Evolutionary conservation across 2,888 invertebrate species (phyloP).

Genomic region (Apeira syringaria): DNA sequence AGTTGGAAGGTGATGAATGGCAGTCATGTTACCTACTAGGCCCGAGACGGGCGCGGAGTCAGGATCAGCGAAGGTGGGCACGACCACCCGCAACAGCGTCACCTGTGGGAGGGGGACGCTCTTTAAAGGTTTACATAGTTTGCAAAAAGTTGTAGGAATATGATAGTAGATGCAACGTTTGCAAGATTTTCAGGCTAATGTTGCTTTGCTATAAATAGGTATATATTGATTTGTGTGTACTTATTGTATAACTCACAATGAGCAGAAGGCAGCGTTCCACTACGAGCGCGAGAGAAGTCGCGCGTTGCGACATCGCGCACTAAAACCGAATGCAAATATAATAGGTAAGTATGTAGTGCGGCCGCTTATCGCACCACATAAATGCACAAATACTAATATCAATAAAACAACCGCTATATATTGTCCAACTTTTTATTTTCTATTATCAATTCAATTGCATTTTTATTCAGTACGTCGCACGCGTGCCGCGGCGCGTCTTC

Average conservation of each 20-base stretch:
- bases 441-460: conserved; percentile 52
- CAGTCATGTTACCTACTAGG: background rate
- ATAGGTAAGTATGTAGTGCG: no score
- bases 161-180: no score
- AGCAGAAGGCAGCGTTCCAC: background rate
- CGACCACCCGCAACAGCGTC: background rate
- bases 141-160: no score
- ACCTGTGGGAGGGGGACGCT: background rate
- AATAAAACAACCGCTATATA: conserved; percentile 55
- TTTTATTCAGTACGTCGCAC: conserved; percentile 36
- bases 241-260: background rate
- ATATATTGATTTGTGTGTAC: no score
- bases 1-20: no score
- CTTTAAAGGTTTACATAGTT: no score
- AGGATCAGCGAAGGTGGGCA: background rate
- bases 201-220: no score
- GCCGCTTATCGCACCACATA: no score
- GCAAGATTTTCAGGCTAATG: no score
- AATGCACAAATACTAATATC: no score
- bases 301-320: background rate
- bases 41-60: background rate
- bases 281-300: background rate
- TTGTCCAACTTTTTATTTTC: conserved; percentile 76
- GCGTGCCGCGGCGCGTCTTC: conserved; percentile 29
- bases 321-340: no score